Conservation (phyloP, 2,113 vertebrate species). For the Zosterops borbonicus region DNA sequence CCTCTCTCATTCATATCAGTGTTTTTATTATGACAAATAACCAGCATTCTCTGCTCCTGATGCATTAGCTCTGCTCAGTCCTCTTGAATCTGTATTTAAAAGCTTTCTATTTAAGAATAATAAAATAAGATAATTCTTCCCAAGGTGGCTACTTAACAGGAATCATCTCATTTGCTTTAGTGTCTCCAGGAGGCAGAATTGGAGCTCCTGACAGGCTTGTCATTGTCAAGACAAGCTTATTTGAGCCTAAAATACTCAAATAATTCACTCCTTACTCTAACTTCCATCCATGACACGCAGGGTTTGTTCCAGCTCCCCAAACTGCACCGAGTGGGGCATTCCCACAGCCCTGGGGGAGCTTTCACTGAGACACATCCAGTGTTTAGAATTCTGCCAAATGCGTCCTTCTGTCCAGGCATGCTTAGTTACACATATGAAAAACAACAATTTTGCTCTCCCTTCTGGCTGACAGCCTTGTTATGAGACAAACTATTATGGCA, state of each 20-base stretch:
- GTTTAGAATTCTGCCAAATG: not conserved
- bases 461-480: conserved; percentile 50
- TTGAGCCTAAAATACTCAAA: not conserved
- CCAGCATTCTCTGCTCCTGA: not conserved
- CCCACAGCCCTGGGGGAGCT: not conserved
- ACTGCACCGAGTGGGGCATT: not conserved
- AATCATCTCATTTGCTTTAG: conserved; percentile 22
- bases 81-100: not conserved
- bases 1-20: not conserved
- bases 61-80: not conserved
- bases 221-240: not conserved
- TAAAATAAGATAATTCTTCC: not conserved
- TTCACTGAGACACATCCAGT: not conserved
- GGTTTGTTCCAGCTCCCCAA: not conserved
- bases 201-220: not conserved
- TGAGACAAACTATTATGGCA: conserved; percentile 27
- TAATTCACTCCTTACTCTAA: not conserved
- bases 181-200: not conserved
- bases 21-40: not conserved
- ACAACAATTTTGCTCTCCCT: conserved; percentile 8
- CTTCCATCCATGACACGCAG: not conserved
- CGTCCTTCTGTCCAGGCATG: conserved; percentile 16
- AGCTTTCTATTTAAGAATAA: conserved; percentile 2
- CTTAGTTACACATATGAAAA: conserved; percentile 39
- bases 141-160: not conserved